Evolutionary conservation across 1,140 invertebrate genomes (phyloP).

Genomic region (Drosophila tropicalis): DNA sequence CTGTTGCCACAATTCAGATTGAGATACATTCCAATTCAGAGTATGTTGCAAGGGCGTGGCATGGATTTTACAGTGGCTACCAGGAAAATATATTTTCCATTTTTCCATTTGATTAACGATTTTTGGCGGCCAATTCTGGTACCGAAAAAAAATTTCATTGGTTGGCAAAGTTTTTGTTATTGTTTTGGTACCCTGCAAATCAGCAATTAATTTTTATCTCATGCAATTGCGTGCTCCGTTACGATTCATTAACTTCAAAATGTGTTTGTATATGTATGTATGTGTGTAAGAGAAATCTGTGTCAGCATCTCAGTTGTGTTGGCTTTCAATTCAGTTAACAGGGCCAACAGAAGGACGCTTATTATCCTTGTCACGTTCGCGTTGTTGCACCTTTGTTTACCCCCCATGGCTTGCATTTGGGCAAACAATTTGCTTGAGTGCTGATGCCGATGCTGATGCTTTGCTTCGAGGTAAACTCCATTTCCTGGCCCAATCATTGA

Average conservation of each 20-base stretch:
- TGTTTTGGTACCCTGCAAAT: slow-evolving; percentile 10
- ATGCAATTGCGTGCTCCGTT: slow-evolving; percentile 40
- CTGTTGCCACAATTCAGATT: slow-evolving; percentile 20
- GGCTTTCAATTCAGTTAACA: slow-evolving; percentile 46
- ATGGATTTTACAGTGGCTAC: slow-evolving; percentile 16
- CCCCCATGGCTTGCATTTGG: slow-evolving; percentile 18
- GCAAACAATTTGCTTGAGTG: slow-evolving; percentile 62
- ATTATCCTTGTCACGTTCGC: slow-evolving; percentile 57
- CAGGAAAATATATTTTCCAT: slow-evolving; percentile 66
- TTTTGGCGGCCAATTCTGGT: slow-evolving; percentile 41
- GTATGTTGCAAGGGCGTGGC: slow-evolving; percentile 33
- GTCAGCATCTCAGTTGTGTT: slow-evolving; percentile 17
- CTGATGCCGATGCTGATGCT: slow-evolving; percentile 18
- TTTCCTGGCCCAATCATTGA: slow-evolving; percentile 23
- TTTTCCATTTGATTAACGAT: slow-evolving; percentile 61
- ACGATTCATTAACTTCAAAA: slow-evolving; percentile 47
- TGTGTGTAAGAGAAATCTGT: background rate
- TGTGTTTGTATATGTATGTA: background rate
- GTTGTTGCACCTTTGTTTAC: slow-evolving; percentile 52
- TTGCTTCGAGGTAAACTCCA: slow-evolving; percentile 41
- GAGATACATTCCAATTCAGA: slow-evolving; percentile 4
- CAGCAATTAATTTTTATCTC: slow-evolving; percentile 55
- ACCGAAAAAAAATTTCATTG: slow-evolving; percentile 48
- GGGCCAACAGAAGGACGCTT: slow-evolving; percentile 36
- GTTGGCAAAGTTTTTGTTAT: slow-evolving; percentile 13